Evolutionary conservation across 2,113 vertebrate genomes (phyloP).

Genomic region (Circaetus cinerascens): DNA sequence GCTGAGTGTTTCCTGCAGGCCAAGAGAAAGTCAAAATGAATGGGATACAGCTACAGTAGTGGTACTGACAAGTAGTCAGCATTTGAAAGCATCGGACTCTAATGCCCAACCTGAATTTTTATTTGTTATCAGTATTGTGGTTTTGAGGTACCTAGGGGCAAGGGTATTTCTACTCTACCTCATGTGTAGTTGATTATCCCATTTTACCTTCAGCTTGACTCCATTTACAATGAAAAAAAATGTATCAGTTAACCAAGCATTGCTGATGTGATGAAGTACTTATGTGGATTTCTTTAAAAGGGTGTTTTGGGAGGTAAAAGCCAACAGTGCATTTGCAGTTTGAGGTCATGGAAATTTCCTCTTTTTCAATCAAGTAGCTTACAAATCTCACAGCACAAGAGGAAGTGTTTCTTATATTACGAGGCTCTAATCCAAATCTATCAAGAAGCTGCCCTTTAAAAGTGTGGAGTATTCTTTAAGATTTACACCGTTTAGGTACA

Average conservation of each 20-base stretch:
- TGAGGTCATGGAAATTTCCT: background rate
- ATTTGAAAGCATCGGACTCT: background rate
- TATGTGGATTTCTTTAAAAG: background rate
- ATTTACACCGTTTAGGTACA: background rate
- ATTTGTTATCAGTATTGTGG: slow-evolving; percentile 4
- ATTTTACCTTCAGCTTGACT: slow-evolving; percentile 44
- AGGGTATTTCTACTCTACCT: slow-evolving; percentile 21
- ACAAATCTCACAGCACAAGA: background rate
- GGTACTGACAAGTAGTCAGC: background rate
- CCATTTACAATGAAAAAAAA: slow-evolving; percentile 27
- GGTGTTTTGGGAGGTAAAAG: background rate
- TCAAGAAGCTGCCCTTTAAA: background rate
- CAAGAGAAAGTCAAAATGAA: background rate
- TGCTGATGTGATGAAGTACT: slow-evolving; percentile 34
- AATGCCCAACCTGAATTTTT: slow-evolving; percentile 15
- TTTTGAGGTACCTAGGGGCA: slow-evolving; percentile 32
- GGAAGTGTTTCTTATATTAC: background rate
- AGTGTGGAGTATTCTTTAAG: background rate
- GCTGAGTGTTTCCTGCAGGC: background rate
- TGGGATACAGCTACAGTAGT: background rate
- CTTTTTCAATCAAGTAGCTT: background rate
- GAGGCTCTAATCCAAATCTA: background rate
- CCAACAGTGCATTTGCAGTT: background rate
- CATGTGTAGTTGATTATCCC: slow-evolving; percentile 38
- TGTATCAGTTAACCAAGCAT: background rate